phyloP scores from a whole-genome alignment of 2,113 vertebrate genomes.

The Xiphias gladius region DNA sequence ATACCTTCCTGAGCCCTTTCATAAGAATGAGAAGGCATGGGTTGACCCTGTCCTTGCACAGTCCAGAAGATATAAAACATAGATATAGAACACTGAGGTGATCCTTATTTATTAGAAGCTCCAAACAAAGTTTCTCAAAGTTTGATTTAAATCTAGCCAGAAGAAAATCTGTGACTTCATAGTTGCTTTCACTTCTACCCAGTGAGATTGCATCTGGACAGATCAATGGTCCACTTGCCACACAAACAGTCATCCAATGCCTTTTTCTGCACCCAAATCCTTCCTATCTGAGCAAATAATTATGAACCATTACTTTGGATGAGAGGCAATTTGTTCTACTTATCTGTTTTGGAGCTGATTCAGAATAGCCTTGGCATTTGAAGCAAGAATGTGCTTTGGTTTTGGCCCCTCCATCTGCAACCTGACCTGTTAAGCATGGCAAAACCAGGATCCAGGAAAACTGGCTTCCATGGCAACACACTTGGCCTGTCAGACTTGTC shows the following conservation, averaged over 20 bases:
- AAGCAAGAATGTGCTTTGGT: constrained; percentile 34
- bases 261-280: constrained; percentile 41
- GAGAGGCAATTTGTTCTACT: constrained; percentile 73
- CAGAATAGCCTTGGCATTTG: constrained; percentile 51
- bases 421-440: constrained; percentile 13
- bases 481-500: neutral
- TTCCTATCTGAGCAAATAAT: constrained; percentile 73
- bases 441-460: constrained; percentile 13
- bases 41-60: constrained; percentile 6
- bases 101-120: constrained; percentile 46
- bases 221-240: constrained; percentile 62
- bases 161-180: constrained; percentile 31
- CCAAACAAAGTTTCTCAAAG: constrained; percentile 48
- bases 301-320: constrained; percentile 71
- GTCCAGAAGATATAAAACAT: constrained; percentile 26
- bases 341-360: constrained; percentile 52
- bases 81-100: constrained; percentile 8
- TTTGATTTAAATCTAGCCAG: constrained; percentile 38
- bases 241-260: constrained; percentile 26
- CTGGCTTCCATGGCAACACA: constrained; percentile 29
- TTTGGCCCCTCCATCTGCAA: constrained; percentile 34
- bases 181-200: constrained; percentile 11
- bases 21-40: constrained; percentile 1
- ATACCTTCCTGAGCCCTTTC: constrained; percentile 19
- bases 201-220: constrained; percentile 47